Evolutionary conservation across 2,113 vertebrate genomes (phyloP).

Genomic region (Lepidothrix coronata): DNA sequence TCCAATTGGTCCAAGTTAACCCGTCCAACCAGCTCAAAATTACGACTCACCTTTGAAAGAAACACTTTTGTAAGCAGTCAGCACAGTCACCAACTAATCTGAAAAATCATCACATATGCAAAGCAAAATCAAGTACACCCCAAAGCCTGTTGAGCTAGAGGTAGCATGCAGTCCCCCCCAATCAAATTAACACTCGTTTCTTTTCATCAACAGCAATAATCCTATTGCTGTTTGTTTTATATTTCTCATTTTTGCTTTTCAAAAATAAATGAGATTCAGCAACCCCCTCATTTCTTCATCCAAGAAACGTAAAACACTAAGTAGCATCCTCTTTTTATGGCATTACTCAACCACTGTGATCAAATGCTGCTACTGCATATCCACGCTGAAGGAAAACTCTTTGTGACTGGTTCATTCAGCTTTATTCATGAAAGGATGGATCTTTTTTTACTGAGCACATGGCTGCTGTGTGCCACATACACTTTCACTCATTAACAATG

Average conservation of each 20-base stretch:
- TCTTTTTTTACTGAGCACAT: neutral
- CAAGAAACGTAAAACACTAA: neutral
- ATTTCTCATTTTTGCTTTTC: neutral
- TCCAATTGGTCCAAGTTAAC: conserved; percentile 97
- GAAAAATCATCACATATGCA: neutral
- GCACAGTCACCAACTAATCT: neutral
- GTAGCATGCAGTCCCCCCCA: neutral
- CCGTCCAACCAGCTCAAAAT: conserved; percentile 95
- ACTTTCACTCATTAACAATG: conserved; percentile 43
- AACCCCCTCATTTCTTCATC: neutral
- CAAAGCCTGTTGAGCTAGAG: neutral
- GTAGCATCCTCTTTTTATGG: neutral
- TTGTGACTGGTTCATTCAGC: neutral
- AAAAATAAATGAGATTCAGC: neutral
- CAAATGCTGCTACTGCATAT: neutral
- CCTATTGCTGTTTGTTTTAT: neutral
- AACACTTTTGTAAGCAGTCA: neutral
- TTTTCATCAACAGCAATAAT: neutral
- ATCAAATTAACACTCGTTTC: neutral
- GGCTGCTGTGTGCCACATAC: neutral
- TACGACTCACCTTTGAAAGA: conserved; percentile 88
- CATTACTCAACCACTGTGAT: neutral
- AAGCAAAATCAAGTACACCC: rapidly evolving
- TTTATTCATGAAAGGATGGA: conserved; percentile 5
- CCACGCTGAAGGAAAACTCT: neutral